phyloP scores from a whole-genome alignment of 2,797 vertebrate genomes.

The Leptatherina wallacei region DNA sequence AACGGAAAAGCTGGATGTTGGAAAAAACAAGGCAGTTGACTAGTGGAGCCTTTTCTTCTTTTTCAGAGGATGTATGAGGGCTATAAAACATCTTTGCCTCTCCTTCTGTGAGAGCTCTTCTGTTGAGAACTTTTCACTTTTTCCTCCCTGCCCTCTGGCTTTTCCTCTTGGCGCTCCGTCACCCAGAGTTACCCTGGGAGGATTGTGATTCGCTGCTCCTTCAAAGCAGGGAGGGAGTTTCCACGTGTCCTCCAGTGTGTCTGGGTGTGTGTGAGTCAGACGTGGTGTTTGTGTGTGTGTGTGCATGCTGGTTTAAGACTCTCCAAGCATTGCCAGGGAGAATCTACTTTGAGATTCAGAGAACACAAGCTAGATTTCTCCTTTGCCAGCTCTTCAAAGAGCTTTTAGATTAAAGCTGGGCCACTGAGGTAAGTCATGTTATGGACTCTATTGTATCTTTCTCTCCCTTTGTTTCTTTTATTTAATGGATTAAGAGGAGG shows the following conservation, averaged over 20 bases:
- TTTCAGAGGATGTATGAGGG: conserved; percentile 38
- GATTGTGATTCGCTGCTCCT: conserved; percentile 72
- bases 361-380: conserved; percentile 67
- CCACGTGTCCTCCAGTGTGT: conserved; percentile 77
- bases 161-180: conserved; percentile 60
- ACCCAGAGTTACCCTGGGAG: conserved; percentile 69
- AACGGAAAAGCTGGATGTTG: conserved; percentile 86
- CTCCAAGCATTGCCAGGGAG: conserved; percentile 61
- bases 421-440: conserved; percentile 79
- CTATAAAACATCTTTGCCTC: conserved; percentile 61
- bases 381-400: conserved; percentile 80
- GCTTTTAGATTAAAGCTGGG: conserved; percentile 81
- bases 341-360: conserved; percentile 80
- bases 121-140: conserved; percentile 71
- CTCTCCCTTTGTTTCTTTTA: conserved; percentile 64
- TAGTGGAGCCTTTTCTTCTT: conserved; percentile 43
- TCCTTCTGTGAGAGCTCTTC: conserved; percentile 55
- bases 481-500: conserved; percentile 60
- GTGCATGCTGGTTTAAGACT: conserved; percentile 76
- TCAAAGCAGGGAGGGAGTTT: conserved; percentile 77
- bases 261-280: conserved; percentile 71
- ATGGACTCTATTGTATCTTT: conserved; percentile 65
- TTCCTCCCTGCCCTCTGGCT: conserved; percentile 62
- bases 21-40: conserved; percentile 73
- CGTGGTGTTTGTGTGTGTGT: conserved; percentile 27